Conservation (phyloP, 2,797 vertebrate species). For the Sebastes itinus region DNA sequence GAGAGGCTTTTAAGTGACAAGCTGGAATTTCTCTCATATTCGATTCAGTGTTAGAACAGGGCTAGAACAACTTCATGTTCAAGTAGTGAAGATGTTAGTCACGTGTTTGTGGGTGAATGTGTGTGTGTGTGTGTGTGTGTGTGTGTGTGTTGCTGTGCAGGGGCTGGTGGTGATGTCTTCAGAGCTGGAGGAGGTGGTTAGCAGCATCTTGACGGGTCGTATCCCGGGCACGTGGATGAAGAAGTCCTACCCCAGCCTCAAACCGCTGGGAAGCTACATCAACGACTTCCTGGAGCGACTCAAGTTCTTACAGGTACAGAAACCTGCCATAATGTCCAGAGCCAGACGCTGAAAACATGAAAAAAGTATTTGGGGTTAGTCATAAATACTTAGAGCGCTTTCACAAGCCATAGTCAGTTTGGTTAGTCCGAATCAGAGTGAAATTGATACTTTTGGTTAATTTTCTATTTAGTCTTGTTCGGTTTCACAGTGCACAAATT, state of each 20-base stretch:
- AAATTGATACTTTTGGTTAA: no score
- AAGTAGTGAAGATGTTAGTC: background rate
- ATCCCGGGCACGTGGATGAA: conserved; percentile 90
- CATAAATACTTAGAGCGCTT: no score
- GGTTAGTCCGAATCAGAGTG: no score
- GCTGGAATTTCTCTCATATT: conserved; percentile 1
- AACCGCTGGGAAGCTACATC: conserved; percentile 90
- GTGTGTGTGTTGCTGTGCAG: conserved; percentile 58
- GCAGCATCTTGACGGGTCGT: conserved; percentile 88
- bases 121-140: background rate
- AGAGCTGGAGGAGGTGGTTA: conserved; percentile 90
- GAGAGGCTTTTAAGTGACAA: background rate
- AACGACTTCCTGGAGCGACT: conserved; percentile 88
- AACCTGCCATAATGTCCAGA: background rate
- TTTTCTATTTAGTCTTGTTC: no score
- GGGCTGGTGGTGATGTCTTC: conserved; percentile 90
- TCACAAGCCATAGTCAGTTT: no score
- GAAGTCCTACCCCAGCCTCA: conserved; percentile 92
- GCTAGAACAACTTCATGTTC: background rate
- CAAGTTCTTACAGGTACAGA: conserved; percentile 86
- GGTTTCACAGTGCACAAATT: no score
- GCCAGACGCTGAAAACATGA: background rate
- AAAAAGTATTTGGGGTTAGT: background rate
- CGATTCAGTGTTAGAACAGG: background rate
- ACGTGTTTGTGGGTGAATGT: background rate